A percentile compares a stretch with the other conserved stretches of the same genome.
Conservation (phyloP, 2,888 invertebrate species). For the Lithophane semibrunnea region DNA sequence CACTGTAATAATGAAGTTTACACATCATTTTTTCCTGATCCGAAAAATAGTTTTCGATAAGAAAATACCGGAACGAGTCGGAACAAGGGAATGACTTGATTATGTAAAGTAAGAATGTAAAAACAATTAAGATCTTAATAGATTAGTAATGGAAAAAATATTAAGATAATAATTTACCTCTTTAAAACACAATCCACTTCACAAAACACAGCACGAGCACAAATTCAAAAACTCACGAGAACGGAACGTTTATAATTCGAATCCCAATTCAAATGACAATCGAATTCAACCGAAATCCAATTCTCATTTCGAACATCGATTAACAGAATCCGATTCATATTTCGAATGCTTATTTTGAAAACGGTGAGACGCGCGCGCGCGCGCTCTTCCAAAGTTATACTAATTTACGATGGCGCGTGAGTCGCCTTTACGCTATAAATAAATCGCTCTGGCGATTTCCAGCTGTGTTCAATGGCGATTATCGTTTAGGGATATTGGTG, state of each 20-base stretch:
- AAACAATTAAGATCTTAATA: not conserved
- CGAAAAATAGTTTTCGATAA: not conserved
- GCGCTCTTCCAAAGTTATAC: conserved; percentile 75
- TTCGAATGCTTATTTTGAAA: conserved; percentile 64
- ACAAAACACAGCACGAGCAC: conserved; percentile 59
- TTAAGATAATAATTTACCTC: conserved; percentile 51
- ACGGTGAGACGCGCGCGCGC: conserved; percentile 80
- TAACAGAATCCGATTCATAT: conserved; percentile 63
- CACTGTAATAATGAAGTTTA: not conserved
- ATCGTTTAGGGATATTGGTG: conserved; percentile 62
- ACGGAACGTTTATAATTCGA: conserved; percentile 55
- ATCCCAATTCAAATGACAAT: conserved; percentile 67
- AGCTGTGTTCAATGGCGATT: conserved; percentile 64
- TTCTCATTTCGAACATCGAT: conserved; percentile 58
- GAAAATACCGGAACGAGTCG: not conserved
- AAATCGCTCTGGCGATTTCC: conserved; percentile 71
- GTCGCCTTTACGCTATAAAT: conserved; percentile 81
- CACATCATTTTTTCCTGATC: not conserved
- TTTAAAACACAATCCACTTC: conserved; percentile 51
- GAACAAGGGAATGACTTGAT: not conserved
- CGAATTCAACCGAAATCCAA: conserved; percentile 42
- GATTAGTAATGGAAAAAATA: not conserved
- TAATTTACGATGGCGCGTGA: conserved; percentile 79
- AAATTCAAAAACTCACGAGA: conserved; percentile 51
- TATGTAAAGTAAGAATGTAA: too few relatives aligned